phyloP scores from a whole-genome alignment of 2,113 vertebrate genomes.

The Burhinus oedicnemus region DNA sequence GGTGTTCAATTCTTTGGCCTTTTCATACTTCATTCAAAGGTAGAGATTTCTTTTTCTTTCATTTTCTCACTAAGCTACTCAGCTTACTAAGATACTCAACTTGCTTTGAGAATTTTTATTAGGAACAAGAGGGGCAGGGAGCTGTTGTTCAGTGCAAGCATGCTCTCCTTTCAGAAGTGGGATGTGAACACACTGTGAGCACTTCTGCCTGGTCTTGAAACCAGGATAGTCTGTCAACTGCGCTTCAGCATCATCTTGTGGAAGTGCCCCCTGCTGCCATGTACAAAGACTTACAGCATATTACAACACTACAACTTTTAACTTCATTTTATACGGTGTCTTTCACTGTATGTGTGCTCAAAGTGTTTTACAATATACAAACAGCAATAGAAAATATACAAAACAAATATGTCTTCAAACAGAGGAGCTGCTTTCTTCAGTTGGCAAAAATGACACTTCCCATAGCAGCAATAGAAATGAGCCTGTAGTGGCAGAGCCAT shows the following conservation, averaged over 20 bases:
- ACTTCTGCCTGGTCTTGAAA: background rate
- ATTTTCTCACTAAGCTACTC: background rate
- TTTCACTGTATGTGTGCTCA: conserved; percentile 22
- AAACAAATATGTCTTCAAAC: conserved; percentile 51
- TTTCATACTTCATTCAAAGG: background rate
- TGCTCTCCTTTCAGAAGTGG: background rate
- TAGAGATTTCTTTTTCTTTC: background rate
- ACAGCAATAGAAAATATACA: conserved; percentile 50
- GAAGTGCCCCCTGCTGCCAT: conserved; percentile 51
- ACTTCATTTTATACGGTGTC: background rate
- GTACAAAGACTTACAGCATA: conserved; percentile 29
- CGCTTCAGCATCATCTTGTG: background rate
- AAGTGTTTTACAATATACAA: conserved; percentile 41
- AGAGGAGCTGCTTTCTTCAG: conserved; percentile 32
- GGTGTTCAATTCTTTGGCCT: background rate
- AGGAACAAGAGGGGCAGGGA: background rate
- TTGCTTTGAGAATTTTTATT: background rate
- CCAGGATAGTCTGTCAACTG: background rate
- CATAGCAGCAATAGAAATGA: conserved; percentile 31
- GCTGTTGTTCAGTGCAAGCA: background rate
- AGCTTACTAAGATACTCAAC: background rate
- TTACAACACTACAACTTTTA: background rate
- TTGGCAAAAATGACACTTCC: conserved; percentile 14
- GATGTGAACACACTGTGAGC: background rate
- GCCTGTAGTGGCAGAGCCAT: background rate